These are phyloP conservation scores for Tangara arthus DNA, from an alignment of 2,797 vertebrate genomes.

Conservation along the genomic window DNA sequence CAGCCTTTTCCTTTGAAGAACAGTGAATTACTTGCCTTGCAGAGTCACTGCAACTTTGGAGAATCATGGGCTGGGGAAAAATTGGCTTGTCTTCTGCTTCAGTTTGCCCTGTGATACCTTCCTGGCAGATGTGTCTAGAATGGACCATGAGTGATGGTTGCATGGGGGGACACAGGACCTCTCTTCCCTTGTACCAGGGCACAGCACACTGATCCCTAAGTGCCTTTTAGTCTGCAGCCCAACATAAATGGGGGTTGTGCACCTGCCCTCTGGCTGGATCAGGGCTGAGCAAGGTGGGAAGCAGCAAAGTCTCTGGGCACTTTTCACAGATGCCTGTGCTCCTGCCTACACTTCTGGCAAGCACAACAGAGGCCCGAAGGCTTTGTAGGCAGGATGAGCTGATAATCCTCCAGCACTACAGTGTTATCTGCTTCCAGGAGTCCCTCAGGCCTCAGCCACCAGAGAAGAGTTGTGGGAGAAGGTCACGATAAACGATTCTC, in stretches of 20 bases:
- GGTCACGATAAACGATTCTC: accelerated
- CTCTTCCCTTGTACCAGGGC: not conserved
- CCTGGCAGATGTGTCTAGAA: not conserved
- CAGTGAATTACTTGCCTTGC: not conserved
- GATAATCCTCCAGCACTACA: not conserved
- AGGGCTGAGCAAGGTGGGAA: not conserved
- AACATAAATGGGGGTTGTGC: not conserved
- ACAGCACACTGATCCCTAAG: not conserved
- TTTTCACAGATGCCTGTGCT: not conserved
- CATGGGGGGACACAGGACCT: not conserved
- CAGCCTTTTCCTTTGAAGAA: not conserved
- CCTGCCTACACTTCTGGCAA: not conserved
- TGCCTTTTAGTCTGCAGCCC: not conserved
- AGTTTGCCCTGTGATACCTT: not conserved
- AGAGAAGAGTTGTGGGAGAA: not conserved
- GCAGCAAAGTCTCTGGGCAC: not conserved
- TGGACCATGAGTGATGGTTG: not conserved
- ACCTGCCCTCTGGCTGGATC: not conserved
- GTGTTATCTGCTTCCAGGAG: not conserved
- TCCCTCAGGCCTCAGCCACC: not conserved
- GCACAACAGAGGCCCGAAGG: not conserved
- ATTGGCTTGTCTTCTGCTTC: not conserved
- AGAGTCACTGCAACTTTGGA: not conserved
- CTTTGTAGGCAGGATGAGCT: not conserved
- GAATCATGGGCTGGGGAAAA: not conserved